Conservation (phyloP, 1,140 invertebrate species). For the Pachypsylla venusta region DNA sequence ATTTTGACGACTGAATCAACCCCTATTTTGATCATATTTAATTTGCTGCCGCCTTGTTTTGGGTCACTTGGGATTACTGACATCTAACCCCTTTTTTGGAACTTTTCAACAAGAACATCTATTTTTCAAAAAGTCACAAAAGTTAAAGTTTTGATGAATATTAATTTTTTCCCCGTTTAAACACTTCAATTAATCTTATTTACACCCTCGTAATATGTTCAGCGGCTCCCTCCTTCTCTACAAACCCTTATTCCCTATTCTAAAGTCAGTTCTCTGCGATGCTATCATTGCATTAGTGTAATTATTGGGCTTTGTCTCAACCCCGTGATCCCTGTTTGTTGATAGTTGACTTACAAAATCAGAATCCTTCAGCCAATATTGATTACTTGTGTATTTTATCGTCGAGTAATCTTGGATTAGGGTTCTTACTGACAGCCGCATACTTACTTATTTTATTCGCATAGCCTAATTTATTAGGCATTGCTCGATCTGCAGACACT, state of each 20-base stretch:
- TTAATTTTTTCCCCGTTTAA: conserved; percentile 6
- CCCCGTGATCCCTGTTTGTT: too few species aligned
- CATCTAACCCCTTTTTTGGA: not conserved
- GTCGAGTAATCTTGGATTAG: too few species aligned
- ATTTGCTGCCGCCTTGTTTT: not conserved
- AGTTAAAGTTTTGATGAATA: conserved; percentile 6
- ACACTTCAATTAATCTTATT: conserved; percentile 10
- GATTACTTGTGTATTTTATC: too few species aligned
- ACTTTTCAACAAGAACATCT: not conserved
- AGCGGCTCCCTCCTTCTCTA: not conserved
- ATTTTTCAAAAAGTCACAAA: not conserved
- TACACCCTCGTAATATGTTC: not conserved
- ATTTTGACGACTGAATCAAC: conserved; percentile 1
- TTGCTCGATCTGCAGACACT: too few species aligned
- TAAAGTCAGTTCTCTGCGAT: too few species aligned
- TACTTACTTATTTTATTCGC: too few species aligned
- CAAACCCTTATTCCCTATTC: not conserved
- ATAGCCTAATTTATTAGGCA: too few species aligned
- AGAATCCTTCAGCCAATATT: too few species aligned
- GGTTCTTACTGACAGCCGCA: too few species aligned
- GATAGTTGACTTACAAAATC: too few species aligned
- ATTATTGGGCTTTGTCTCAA: too few species aligned
- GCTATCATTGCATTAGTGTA: too few species aligned
- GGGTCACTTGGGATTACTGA: not conserved
- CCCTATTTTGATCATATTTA: not conserved